These are phyloP conservation scores for Nannobrachium achirus DNA, from an alignment of 2,113 vertebrate genomes.

Conservation along the genomic window DNA sequence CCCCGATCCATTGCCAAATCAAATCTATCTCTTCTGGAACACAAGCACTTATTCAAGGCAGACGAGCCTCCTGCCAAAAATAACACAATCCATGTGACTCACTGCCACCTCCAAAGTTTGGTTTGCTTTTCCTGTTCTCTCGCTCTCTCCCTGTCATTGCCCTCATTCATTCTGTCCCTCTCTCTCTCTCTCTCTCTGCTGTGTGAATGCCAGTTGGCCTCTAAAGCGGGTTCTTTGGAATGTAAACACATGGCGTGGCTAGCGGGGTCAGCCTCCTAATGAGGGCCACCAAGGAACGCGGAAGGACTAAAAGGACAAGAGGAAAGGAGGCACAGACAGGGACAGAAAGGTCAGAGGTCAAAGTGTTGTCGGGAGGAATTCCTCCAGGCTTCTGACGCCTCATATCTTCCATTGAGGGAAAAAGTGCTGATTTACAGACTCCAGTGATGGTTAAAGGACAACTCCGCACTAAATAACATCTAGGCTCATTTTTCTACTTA, in stretches of 20 bases:
- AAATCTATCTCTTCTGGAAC: no score
- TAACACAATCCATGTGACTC: no score
- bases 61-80: no score
- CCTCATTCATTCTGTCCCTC: not conserved
- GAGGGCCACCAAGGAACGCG: slow-evolving; percentile 51
- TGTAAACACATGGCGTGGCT: slow-evolving; percentile 62
- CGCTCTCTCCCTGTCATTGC: slow-evolving; percentile 32
- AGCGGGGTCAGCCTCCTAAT: slow-evolving; percentile 64
- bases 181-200: not conserved
- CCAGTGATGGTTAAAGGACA: not conserved
- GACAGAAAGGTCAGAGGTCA: slow-evolving; percentile 35
- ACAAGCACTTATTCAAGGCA: no score
- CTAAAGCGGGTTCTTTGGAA: slow-evolving; percentile 47
- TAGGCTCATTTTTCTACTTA: no score
- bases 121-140: not conserved
- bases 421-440: no score
- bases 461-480: no score
- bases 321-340: slow-evolving; percentile 21
- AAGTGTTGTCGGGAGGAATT: not conserved
- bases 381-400: not conserved
- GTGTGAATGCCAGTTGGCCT: slow-evolving; percentile 39
- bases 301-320: slow-evolving; percentile 40
- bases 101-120: no score
- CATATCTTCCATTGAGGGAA: not conserved
- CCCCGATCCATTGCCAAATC: no score